A percentile compares a stretch with the other conserved stretches of the same genome.
Evolutionary conservation across 2,797 vertebrate genomes (phyloP).

Genomic region (Odontamblyopus rebecca): DNA sequence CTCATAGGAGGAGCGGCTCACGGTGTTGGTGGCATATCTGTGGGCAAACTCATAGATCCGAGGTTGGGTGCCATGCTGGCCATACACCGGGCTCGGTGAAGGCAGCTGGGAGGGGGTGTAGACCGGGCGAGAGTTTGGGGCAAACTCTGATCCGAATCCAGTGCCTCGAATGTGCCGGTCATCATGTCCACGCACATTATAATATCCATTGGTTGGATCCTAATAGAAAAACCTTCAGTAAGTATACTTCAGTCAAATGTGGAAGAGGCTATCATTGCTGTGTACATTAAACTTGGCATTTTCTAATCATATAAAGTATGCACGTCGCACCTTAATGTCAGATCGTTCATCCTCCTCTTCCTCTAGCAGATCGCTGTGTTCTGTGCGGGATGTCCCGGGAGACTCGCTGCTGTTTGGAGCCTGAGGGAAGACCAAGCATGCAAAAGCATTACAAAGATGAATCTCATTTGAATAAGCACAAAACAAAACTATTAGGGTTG

Average conservation of each 20-base stretch:
- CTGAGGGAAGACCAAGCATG: constrained; percentile 68
- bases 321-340: constrained; percentile 81
- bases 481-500: constrained; percentile 30
- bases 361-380: constrained; percentile 86
- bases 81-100: constrained; percentile 80
- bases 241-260: constrained; percentile 1
- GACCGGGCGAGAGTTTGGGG: constrained; percentile 78
- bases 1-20: constrained; percentile 75
- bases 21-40: constrained; percentile 81
- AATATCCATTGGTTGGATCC: constrained; percentile 93
- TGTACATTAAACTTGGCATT: constrained; percentile 9
- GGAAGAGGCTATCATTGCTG: too few relatives aligned
- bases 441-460: constrained; percentile 49
- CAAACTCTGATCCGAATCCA: constrained; percentile 82
- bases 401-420: constrained; percentile 88
- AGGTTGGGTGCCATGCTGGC: constrained; percentile 79
- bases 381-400: constrained; percentile 83
- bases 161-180: constrained; percentile 77
- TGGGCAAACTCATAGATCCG: constrained; percentile 83
- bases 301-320: constrained; percentile 13
- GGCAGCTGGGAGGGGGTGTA: constrained; percentile 82
- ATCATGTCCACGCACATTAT: constrained; percentile 89
- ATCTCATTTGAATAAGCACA: constrained; percentile 37
- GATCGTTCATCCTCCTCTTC: constrained; percentile 85
- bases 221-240: constrained; percentile 39